Evolutionary conservation across 2,888 invertebrate genomes (phyloP).

Genomic region (Nomada fabriciana): DNA sequence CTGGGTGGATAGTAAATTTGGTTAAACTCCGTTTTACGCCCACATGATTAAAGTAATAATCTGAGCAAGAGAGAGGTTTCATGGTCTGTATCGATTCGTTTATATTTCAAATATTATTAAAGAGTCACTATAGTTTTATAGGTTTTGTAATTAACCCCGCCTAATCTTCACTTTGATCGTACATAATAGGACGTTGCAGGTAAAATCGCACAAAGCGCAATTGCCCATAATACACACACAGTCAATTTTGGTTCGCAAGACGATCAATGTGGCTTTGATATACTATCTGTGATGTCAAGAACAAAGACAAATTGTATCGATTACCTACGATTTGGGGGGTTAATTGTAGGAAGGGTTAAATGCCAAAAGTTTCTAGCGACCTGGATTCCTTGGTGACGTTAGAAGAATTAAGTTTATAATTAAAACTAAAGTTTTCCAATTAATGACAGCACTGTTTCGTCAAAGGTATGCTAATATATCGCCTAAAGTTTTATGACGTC

Average conservation of each 20-base stretch:
- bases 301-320: constrained; percentile 8
- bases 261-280: constrained; percentile 54
- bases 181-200: background rate
- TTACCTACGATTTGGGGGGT: background rate
- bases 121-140: too few relatives aligned
- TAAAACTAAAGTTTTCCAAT: constrained; percentile 45
- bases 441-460: background rate
- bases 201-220: constrained; percentile 10
- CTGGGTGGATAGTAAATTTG: too few relatives aligned
- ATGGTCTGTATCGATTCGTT: too few relatives aligned
- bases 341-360: too few relatives aligned
- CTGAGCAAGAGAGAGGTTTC: too few relatives aligned
- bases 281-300: constrained; percentile 46
- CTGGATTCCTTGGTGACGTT: background rate
- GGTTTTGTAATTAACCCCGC: too few relatives aligned
- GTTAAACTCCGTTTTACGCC: too few relatives aligned
- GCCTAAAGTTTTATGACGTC: background rate
- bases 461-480: background rate
- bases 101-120: too few relatives aligned
- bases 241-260: constrained; percentile 31
- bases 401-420: constrained; percentile 7
- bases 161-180: background rate
- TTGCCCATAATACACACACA: constrained; percentile 22
- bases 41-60: too few relatives aligned
- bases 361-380: background rate